These are phyloP conservation scores for Ecliptopera silaceata DNA, from an alignment of 2,888 invertebrate genomes.

Conservation along the genomic window DNA sequence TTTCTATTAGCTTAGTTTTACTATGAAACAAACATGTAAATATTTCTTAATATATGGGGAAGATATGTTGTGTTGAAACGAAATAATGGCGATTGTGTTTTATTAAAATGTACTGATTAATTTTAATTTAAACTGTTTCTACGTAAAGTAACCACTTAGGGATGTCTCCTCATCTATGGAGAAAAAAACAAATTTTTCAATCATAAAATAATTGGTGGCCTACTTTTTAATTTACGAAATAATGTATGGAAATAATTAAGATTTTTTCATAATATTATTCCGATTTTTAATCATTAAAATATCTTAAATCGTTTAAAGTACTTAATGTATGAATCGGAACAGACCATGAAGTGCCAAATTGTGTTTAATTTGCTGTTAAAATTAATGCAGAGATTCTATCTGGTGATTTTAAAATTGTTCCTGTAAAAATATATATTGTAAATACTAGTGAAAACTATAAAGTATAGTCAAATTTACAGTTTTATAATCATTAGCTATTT, in stretches of 20 bases:
- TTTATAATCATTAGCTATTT: neutral
- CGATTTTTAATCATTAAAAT: slow-evolving; percentile 17
- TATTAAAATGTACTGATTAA: slow-evolving; percentile 81
- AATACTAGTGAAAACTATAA: slow-evolving; percentile 2
- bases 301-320: slow-evolving; percentile 24
- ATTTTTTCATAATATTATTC: slow-evolving; percentile 17
- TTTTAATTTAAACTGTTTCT: slow-evolving; percentile 74
- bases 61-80: slow-evolving; percentile 32
- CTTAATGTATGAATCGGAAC: slow-evolving; percentile 22
- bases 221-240: slow-evolving; percentile 27
- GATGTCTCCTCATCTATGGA: slow-evolving; percentile 76
- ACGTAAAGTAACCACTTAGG: slow-evolving; percentile 62
- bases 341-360: slow-evolving; percentile 34
- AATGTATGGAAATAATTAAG: slow-evolving; percentile 9
- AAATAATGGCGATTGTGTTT: slow-evolving; percentile 69
- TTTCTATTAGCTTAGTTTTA: slow-evolving; percentile 39
- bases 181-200: neutral
- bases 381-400: neutral
- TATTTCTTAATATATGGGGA: slow-evolving; percentile 25
- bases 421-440: slow-evolving; percentile 32
- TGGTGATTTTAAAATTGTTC: slow-evolving; percentile 31
- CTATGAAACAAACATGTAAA: slow-evolving; percentile 42
- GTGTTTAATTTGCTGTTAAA: slow-evolving; percentile 20
- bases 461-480: slow-evolving; percentile 2
- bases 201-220: slow-evolving; percentile 32